These are phyloP conservation scores for Sorex araneus DNA, from an alignment of 2,113 vertebrate species.

Conservation along the genomic window DNA sequence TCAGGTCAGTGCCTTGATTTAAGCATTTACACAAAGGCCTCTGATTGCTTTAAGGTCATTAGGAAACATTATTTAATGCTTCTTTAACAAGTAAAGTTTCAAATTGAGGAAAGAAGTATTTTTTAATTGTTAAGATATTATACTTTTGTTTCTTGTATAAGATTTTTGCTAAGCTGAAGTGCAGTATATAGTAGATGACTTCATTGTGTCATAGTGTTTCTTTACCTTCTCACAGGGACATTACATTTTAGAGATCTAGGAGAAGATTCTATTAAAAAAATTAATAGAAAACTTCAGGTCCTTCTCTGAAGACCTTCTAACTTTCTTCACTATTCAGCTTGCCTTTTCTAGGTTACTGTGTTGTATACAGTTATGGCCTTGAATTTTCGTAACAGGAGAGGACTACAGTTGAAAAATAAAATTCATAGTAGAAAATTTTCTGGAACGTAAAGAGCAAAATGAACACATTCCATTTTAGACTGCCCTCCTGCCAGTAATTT, in stretches of 20 bases:
- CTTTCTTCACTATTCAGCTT: slow-evolving; percentile 36
- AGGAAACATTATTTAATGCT: slow-evolving; percentile 57
- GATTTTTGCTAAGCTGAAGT: slow-evolving; percentile 43
- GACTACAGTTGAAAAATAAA: slow-evolving; percentile 56
- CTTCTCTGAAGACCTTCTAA: slow-evolving; percentile 1
- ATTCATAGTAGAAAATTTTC: slow-evolving; percentile 14
- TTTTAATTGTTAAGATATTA: slow-evolving; percentile 44
- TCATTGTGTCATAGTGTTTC: slow-evolving; percentile 22
- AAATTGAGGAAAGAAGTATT: slow-evolving; percentile 40
- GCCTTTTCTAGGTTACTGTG: slow-evolving; percentile 71
- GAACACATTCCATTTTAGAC: slow-evolving; percentile 1
- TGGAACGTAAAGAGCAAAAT: background rate
- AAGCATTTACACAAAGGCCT: slow-evolving; percentile 60
- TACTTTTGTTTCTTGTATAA: slow-evolving; percentile 36
- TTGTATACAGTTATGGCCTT: slow-evolving; percentile 51
- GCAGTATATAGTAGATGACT: background rate
- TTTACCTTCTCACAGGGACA: slow-evolving; percentile 32
- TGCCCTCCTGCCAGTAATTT: slow-evolving; percentile 27
- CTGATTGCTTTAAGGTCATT: slow-evolving; percentile 55
- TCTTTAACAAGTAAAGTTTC: slow-evolving; percentile 17
- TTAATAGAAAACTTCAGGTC: slow-evolving; percentile 9
- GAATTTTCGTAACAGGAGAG: slow-evolving; percentile 5
- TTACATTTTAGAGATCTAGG: background rate
- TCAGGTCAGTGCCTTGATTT: slow-evolving; percentile 73
- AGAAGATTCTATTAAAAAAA: slow-evolving; percentile 49